Percentiles rank a stretch among this genome's conserved stretches.
phyloP scores from a whole-genome alignment of 2,888 invertebrate genomes.

The Bedellia somnulentella region DNA sequence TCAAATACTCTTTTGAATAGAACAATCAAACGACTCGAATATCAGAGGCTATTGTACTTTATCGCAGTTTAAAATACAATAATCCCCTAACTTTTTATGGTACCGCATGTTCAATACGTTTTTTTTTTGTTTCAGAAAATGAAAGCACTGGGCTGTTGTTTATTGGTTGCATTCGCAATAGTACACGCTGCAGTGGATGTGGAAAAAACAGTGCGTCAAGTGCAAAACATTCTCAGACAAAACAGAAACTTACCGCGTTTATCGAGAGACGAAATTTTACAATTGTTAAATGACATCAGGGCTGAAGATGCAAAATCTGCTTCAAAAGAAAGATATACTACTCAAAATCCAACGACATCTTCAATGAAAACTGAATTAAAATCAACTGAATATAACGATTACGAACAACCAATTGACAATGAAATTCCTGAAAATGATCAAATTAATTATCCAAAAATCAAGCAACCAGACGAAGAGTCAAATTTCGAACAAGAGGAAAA shows the following conservation, averaged over 20 bases:
- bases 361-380: neutral
- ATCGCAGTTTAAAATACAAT: too few relatives aligned
- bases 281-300: slow-evolving; percentile 67
- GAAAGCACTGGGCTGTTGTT: slow-evolving; percentile 32
- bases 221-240: slow-evolving; percentile 63
- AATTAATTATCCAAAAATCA: neutral
- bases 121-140: slow-evolving; percentile 33
- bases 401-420: slow-evolving; percentile 1
- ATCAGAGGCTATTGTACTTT: too few relatives aligned
- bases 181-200: slow-evolving; percentile 38
- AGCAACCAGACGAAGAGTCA: neutral
- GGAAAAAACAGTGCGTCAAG: slow-evolving; percentile 68
- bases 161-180: slow-evolving; percentile 20
- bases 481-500: neutral
- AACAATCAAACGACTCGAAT: too few relatives aligned
- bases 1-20: too few relatives aligned
- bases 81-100: too few relatives aligned
- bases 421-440: slow-evolving; percentile 1
- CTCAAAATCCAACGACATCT: neutral
- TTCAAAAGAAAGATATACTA: slow-evolving; percentile 15
- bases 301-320: slow-evolving; percentile 43
- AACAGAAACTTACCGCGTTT: slow-evolving; percentile 67
- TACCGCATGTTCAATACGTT: too few relatives aligned
- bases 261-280: slow-evolving; percentile 66
- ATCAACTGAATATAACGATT: slow-evolving; percentile 11